phyloP scores from a whole-genome alignment of 30 jellyfish, hydroid and myxozoan species.

The Chironex yamaguchii region DNA sequence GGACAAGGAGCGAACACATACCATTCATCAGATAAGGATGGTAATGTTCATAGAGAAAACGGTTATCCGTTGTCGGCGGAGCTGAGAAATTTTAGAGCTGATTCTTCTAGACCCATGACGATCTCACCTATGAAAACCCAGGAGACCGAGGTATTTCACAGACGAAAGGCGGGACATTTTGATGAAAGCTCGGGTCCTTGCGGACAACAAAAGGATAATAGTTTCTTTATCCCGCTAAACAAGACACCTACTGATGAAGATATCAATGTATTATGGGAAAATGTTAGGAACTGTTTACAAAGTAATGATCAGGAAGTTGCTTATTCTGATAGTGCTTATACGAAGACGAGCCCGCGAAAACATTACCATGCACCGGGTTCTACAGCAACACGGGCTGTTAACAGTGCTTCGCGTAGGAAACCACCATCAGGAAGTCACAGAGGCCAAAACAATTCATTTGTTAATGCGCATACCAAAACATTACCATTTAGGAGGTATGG shows the following conservation, averaged over 20 bases:
- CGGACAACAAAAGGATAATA: neutral
- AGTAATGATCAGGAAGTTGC: slow-evolving; percentile 76
- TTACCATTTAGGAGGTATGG: slow-evolving; percentile 71
- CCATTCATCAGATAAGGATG: no score
- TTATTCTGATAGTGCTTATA: slow-evolving; percentile 71
- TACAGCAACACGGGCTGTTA: neutral
- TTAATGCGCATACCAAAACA: no score
- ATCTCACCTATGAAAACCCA: no score
- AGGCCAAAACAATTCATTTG: neutral
- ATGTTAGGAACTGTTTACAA: slow-evolving; percentile 81
- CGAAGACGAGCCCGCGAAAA: neutral
- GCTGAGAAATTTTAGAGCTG: no score
- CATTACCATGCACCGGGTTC: neutral
- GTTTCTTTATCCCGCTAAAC: slow-evolving; percentile 45
- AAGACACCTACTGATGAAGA: slow-evolving; percentile 99
- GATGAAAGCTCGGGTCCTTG: no score
- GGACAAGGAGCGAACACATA: no score
- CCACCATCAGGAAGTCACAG: neutral
- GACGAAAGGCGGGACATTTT: no score
- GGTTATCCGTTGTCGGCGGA: no score
- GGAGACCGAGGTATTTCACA: no score
- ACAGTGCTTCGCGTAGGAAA: neutral
- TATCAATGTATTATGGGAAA: slow-evolving; percentile 87
- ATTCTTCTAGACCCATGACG: no score
- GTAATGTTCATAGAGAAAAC: no score